Conservation (phyloP, 1,140 invertebrate genomes). For the Bombus sylvicola region DNA sequence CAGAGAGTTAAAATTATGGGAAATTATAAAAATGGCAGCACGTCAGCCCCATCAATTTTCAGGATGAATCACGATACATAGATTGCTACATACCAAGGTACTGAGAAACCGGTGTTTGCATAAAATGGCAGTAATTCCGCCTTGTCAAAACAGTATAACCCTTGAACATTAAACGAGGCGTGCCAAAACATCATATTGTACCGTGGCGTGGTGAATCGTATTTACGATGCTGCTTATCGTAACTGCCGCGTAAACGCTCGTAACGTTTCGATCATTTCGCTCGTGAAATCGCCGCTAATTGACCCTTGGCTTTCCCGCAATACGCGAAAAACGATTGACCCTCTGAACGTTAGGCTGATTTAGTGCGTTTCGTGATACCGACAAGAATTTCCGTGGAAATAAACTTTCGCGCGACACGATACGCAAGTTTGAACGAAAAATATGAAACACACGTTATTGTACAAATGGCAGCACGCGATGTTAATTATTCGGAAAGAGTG, state of each 20-base stretch:
- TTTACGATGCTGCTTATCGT: slow-evolving; percentile 60
- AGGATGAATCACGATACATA: background rate
- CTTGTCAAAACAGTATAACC: slow-evolving; percentile 22
- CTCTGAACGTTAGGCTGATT: background rate
- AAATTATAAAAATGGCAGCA: background rate
- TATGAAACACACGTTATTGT: background rate
- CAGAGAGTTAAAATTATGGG: background rate
- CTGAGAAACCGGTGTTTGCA: slow-evolving; percentile 12
- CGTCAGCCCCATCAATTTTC: background rate
- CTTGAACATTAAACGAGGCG: slow-evolving; percentile 43
- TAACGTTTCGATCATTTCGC: slow-evolving; percentile 42
- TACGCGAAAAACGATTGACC: background rate
- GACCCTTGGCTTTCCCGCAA: background rate
- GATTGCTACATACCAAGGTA: background rate
- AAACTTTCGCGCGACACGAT: background rate
- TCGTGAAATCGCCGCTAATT: slow-evolving; percentile 29
- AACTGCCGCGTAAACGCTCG: slow-evolving; percentile 35
- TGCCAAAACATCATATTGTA: slow-evolving; percentile 54
- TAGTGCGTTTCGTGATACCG: background rate
- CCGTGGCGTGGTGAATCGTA: slow-evolving; percentile 44
- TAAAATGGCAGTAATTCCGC: slow-evolving; percentile 24
- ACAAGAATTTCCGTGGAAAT: slow-evolving; percentile 3
- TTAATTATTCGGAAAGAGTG: background rate
- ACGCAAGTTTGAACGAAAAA: background rate
- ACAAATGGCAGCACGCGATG: background rate